A percentile compares a stretch with the other conserved stretches of the same genome.
Conservation (phyloP, 2,113 vertebrate genomes). For the Siniperca chuatsi region DNA sequence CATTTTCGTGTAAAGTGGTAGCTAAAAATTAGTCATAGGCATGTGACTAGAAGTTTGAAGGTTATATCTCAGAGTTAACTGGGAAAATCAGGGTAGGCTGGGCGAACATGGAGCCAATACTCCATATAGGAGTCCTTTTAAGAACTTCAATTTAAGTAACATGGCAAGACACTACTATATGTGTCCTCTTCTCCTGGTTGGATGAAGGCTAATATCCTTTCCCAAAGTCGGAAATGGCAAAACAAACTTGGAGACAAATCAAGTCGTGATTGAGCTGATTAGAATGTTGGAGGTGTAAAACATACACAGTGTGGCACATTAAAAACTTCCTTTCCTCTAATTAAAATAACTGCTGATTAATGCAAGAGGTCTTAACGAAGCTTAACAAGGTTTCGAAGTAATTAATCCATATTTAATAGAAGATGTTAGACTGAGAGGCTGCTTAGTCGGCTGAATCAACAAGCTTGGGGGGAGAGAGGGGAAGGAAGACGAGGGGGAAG, state of each 20-base stretch:
- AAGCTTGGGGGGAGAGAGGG: constrained; percentile 1
- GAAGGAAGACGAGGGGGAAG: background rate
- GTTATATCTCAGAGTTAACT: background rate
- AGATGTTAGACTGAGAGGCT: constrained; percentile 54
- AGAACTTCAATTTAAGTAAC: background rate
- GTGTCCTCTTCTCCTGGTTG: background rate
- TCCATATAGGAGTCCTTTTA: background rate
- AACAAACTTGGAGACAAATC: constrained; percentile 21
- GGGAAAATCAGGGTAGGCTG: background rate
- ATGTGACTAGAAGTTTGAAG: background rate
- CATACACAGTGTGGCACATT: constrained; percentile 26
- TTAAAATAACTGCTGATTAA: constrained; percentile 72
- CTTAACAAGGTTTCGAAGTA: constrained; percentile 67
- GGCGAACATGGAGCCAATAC: too few species aligned
- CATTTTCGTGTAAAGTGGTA: background rate
- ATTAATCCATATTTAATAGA: constrained; percentile 79
- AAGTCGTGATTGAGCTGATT: constrained; percentile 50
- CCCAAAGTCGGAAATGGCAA: background rate
- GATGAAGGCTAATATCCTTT: background rate
- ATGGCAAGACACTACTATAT: background rate
- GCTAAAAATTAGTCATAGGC: background rate
- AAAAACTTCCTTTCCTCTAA: constrained; percentile 67
- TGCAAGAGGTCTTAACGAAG: constrained; percentile 63
- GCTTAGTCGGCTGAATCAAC: constrained; percentile 65
- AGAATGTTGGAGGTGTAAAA: constrained; percentile 59